These are phyloP conservation scores for Esox niger DNA, from an alignment of 2,113 vertebrate genomes.

Conservation along the genomic window DNA sequence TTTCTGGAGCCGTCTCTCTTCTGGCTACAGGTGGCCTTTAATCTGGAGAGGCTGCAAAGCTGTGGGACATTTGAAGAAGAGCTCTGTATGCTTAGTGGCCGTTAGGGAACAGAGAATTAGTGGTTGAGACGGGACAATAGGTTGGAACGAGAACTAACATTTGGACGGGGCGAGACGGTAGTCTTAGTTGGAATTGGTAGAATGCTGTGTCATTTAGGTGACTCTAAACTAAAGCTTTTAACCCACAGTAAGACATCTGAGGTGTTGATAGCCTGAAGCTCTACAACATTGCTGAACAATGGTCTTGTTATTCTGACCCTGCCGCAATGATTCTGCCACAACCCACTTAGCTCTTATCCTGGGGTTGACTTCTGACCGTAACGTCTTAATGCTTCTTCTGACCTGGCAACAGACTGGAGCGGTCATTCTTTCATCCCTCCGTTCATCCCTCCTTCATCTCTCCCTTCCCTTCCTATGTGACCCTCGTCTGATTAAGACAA, in stretches of 20 bases:
- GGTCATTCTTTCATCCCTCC: not conserved
- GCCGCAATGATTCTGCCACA: no score
- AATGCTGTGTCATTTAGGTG: no score
- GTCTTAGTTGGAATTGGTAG: no score
- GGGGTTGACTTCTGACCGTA: not conserved
- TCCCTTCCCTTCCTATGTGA: slow-evolving; percentile 17
- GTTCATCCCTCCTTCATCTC: not conserved
- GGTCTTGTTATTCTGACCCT: no score
- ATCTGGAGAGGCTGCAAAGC: slow-evolving; percentile 21
- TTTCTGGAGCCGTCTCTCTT: slow-evolving; percentile 31
- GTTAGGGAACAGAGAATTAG: slow-evolving; percentile 37
- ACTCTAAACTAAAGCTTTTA: no score
- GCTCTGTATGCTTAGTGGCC: not conserved
- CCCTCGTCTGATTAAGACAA: slow-evolving; percentile 24
- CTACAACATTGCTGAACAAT: no score
- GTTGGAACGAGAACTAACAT: not conserved
- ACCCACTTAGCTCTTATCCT: no score
- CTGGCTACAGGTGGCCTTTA: slow-evolving; percentile 54
- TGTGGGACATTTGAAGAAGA: slow-evolving; percentile 20
- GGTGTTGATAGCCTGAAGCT: no score
- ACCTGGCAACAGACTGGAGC: not conserved
- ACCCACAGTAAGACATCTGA: no score
- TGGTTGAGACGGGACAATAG: slow-evolving; percentile 28
- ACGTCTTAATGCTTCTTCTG: not conserved
- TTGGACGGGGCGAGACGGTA: no score